Base-by-base conservation (phyloP, 1,140 invertebrate species). In the Aleiodes sp. region DNA sequence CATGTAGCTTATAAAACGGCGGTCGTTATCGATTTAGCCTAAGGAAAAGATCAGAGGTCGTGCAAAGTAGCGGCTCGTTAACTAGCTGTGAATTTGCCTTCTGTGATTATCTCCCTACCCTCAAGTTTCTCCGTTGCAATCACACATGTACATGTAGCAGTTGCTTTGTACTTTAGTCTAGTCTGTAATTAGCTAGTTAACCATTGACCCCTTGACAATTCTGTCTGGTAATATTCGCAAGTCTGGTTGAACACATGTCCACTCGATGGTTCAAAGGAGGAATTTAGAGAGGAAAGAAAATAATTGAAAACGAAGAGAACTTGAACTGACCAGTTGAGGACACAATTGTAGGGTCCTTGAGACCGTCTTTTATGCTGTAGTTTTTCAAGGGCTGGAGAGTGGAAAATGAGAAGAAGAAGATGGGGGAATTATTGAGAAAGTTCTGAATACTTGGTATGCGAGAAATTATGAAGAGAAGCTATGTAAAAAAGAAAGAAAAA, bases 61-160 rank as follows among this genome's bases (percentile, higher is more conserved):
- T 19, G 28, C 66, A 68, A 68, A 68, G 59, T 68, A 68, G 41
- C 16, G 29, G 66, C 66, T 68, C 66, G 66, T 68, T 68, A 68
- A 35, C 56, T 39, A 63, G 19, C 66, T 61, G 24, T 68, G 57
- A 21, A 35, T 52, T 41, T 52, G 33, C 29, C 28, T 59, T 60
- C 66, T 68, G 46, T 52, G 46, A 52, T 52, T 52, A 52, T 24
- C 46, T 21, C 19, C 21, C 4, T 2, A 1, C 46, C 6, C 8
- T 21, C 16, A 52, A 52, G 19, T 21, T 52, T 12, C 46, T 24
- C 46, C 19, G 46, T 24, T 21, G 26, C 19, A 26, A 16, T 52
- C 46, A 52, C 46, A 16, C 26, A 52, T 52, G 46, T 52, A 52
- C 7, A 21, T 26, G 26, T 2, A 7, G n/a, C 46, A 12, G 26